These are phyloP conservation scores for Therioaphis trifolii DNA, from an alignment of 2,888 invertebrate genomes.

Conservation along the genomic window DNA sequence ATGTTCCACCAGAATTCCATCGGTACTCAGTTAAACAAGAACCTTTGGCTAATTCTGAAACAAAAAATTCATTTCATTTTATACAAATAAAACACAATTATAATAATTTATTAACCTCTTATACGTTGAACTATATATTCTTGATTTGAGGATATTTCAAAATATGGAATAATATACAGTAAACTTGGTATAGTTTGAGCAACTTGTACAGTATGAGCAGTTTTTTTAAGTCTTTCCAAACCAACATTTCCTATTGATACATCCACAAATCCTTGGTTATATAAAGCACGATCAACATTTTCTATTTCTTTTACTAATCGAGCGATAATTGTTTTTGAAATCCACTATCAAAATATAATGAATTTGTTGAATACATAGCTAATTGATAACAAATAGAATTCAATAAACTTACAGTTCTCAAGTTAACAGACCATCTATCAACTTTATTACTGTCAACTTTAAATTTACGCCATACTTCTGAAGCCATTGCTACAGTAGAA, in stretches of 20 bases:
- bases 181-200: slow-evolving; percentile 72
- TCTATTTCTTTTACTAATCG: slow-evolving; percentile 81
- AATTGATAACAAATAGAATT: background rate
- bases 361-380: slow-evolving; percentile 3
- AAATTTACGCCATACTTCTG: slow-evolving; percentile 74
- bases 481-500: slow-evolving; percentile 58
- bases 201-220: slow-evolving; percentile 73
- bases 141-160: slow-evolving; percentile 85
- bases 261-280: slow-evolving; percentile 77
- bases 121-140: slow-evolving; percentile 86
- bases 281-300: slow-evolving; percentile 77
- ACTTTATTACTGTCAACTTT: slow-evolving; percentile 77
- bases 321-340: slow-evolving; percentile 84
- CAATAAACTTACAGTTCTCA: slow-evolving; percentile 60
- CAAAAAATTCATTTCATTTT: no score
- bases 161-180: slow-evolving; percentile 78
- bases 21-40: slow-evolving; percentile 89
- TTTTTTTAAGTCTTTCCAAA: slow-evolving; percentile 80
- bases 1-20: slow-evolving; percentile 85
- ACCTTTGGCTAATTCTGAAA: slow-evolving; percentile 79
- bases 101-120: slow-evolving; percentile 69
- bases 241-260: slow-evolving; percentile 78
- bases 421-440: slow-evolving; percentile 78
- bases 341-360: slow-evolving; percentile 74
- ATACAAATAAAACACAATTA: background rate